Conservation (phyloP, 2,888 invertebrate species). For the Hesperia comma region DNA sequence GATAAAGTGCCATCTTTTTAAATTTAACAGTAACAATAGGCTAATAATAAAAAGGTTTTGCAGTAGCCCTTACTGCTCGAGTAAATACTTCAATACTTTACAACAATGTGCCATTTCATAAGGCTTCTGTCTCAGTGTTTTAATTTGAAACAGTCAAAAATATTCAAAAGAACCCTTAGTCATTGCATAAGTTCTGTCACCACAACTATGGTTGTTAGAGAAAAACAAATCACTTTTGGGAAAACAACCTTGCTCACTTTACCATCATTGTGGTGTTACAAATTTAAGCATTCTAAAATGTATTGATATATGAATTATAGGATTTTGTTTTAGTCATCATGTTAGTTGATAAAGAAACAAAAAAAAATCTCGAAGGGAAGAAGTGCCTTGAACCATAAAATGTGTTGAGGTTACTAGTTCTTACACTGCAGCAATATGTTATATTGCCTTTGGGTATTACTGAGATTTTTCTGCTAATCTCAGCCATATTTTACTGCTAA, state of each 20-base stretch:
- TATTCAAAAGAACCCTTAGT: neutral
- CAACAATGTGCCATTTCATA: constrained; percentile 3
- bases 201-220: neutral
- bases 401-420: constrained; percentile 23
- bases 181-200: neutral
- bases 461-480: constrained; percentile 1
- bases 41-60: constrained; percentile 7
- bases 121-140: neutral
- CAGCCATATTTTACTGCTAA: neutral
- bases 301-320: no score
- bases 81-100: neutral
- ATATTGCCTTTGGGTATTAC: neutral
- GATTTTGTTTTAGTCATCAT: neutral
- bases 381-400: constrained; percentile 10
- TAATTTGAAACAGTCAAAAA: neutral
- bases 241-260: neutral
- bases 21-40: constrained; percentile 35
- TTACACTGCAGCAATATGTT: neutral
- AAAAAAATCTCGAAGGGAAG: neutral
- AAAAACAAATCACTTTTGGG: no score
- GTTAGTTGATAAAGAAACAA: neutral
- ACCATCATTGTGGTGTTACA: neutral
- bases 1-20: constrained; percentile 53
- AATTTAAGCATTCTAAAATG: neutral
- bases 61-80: neutral